These are phyloP conservation scores for Sclerurus mexicanus DNA, from an alignment of 2,113 vertebrate species.

Conservation along the genomic window DNA sequence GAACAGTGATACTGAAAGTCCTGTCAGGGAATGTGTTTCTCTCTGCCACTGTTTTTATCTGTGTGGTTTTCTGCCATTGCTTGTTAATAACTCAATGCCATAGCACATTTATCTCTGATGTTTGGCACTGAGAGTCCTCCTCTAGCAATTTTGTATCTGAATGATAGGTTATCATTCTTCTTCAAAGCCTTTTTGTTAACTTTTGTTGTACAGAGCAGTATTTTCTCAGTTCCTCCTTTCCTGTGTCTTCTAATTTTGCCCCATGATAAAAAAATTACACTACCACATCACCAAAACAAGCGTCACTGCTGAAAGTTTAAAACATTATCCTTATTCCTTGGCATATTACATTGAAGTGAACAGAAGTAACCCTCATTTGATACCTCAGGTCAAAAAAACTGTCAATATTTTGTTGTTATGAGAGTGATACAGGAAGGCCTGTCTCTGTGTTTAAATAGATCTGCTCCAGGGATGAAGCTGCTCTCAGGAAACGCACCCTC, in stretches of 20 bases:
- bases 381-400: background rate
- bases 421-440: background rate
- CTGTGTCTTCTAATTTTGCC: background rate
- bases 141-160: background rate
- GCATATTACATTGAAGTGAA: background rate
- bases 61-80: background rate
- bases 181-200: background rate
- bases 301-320: background rate
- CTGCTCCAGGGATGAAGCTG: constrained; percentile 91
- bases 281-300: fast-evolving
- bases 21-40: background rate
- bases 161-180: background rate
- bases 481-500: constrained; percentile 87
- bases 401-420: background rate
- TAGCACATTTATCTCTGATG: background rate
- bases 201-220: background rate
- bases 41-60: background rate
- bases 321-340: background rate
- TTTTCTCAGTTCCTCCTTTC: background rate
- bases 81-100: background rate
- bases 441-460: constrained; percentile 76
- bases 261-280: background rate
- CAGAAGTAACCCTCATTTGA: background rate
- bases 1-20: background rate
- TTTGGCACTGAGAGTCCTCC: background rate